These are phyloP conservation scores for Drosophila equinoxialis DNA, from an alignment of 1,140 invertebrate species.

Conservation along the genomic window DNA sequence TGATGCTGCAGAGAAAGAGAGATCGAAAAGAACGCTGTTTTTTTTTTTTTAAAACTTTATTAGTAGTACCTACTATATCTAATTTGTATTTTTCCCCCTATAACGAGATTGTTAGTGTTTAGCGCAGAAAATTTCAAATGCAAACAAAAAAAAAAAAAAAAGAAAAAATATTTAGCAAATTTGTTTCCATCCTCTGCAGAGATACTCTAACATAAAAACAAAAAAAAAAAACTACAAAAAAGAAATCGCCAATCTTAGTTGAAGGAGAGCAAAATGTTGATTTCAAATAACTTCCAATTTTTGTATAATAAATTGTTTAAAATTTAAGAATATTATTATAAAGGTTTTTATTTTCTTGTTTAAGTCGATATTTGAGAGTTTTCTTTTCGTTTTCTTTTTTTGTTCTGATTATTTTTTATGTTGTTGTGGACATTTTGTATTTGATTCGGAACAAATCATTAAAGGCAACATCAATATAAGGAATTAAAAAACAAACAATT, in stretches of 20 bases:
- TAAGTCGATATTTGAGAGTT: constrained; percentile 16
- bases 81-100: constrained; percentile 49
- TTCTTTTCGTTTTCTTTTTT: background rate
- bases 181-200: constrained; percentile 46
- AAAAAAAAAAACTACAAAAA: background rate
- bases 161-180: constrained; percentile 33
- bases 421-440: background rate
- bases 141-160: constrained; percentile 11
- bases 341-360: constrained; percentile 23
- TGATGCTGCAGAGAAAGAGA: constrained; percentile 42
- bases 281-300: constrained; percentile 39
- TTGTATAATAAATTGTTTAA: constrained; percentile 58
- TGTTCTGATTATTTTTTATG: constrained; percentile 14
- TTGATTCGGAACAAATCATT: constrained; percentile 10
- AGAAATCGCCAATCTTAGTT: background rate
- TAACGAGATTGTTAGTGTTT: constrained; percentile 69
- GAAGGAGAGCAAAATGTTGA: constrained; percentile 11
- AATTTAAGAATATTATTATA: constrained; percentile 36
- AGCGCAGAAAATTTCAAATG: constrained; percentile 15
- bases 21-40: constrained; percentile 34
- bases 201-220: constrained; percentile 35
- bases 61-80: constrained; percentile 42
- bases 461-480: constrained; percentile 14
- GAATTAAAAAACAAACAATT: constrained; percentile 34
- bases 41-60: constrained; percentile 47